Conservation (phyloP, 2,888 invertebrate species). For the Ypsolopha sequella region DNA sequence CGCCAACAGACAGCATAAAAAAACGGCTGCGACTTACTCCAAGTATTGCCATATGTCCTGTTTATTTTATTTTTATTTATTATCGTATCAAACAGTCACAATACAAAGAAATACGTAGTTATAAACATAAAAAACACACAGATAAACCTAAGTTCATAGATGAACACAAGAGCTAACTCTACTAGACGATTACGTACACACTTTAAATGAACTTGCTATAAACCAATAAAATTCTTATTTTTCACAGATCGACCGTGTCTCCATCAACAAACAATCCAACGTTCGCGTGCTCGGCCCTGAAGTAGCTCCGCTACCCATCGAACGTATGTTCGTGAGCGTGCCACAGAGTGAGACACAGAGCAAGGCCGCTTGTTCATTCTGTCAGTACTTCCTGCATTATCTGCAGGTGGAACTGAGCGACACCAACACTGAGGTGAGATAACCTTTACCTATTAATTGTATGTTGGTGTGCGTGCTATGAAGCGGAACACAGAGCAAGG, state of each 20-base stretch:
- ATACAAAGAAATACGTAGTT: too few species aligned
- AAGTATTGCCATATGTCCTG: too few species aligned
- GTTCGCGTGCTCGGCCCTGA: constrained; percentile 27
- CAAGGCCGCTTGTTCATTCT: constrained; percentile 78
- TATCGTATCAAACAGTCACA: too few species aligned
- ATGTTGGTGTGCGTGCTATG: constrained; percentile 37
- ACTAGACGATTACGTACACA: too few species aligned
- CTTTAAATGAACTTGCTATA: too few species aligned
- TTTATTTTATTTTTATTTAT: too few species aligned
- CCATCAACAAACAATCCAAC: constrained; percentile 25
- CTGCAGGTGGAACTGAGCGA: constrained; percentile 80
- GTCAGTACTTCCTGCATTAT: constrained; percentile 86
- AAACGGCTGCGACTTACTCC: too few species aligned
- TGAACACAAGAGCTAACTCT: too few species aligned
- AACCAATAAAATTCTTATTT: not conserved
- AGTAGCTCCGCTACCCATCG: constrained; percentile 1
- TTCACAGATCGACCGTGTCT: not conserved
- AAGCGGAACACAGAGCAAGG: constrained; percentile 24
- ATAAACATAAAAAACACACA: too few species aligned
- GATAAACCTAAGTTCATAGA: too few species aligned
- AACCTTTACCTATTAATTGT: constrained; percentile 59
- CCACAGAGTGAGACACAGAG: constrained; percentile 7
- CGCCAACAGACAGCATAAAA: too few species aligned
- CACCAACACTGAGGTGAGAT: constrained; percentile 73
- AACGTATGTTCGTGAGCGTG: too few species aligned